Evolutionary conservation across 2,888 invertebrate species (phyloP).

Genomic region (Rhaphigaster nebulosa): DNA sequence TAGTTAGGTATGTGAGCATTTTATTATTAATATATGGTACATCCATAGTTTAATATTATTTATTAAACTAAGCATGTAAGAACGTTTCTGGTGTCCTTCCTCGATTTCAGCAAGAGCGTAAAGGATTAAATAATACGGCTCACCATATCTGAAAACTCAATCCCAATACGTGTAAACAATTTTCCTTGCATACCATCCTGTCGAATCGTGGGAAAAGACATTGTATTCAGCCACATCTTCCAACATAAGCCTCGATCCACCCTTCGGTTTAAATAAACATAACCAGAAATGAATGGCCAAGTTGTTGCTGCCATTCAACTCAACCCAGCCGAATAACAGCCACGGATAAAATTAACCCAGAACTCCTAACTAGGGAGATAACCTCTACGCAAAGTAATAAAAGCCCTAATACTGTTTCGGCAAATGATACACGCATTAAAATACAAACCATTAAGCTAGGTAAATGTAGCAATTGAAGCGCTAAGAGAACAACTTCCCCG

Average conservation of each 20-base stretch:
- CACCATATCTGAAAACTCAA: no score
- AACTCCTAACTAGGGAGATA: slow-evolving; percentile 19
- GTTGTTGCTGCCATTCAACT: slow-evolving; percentile 9
- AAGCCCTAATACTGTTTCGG: slow-evolving; percentile 36
- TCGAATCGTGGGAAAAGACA: no score
- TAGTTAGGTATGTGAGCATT: no score
- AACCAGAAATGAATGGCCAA: neutral
- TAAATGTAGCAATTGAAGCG: slow-evolving; percentile 7
- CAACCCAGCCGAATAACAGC: neutral
- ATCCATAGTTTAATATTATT: no score
- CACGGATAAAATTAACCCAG: neutral
- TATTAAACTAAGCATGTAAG: no score
- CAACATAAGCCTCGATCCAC: neutral
- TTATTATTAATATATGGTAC: no score
- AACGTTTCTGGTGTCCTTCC: no score
- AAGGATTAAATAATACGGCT: no score
- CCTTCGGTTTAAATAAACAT: neutral
- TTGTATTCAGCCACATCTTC: neutral
- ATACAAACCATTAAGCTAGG: slow-evolving; percentile 35
- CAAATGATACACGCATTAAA: slow-evolving; percentile 34
- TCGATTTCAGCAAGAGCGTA: no score
- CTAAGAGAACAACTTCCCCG: neutral
- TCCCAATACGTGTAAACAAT: no score
- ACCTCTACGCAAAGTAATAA: slow-evolving; percentile 12
- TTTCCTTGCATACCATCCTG: no score